These are phyloP conservation scores for Brienomyrus longianalis DNA, from an alignment of 2,113 vertebrate species.

Conservation along the genomic window DNA sequence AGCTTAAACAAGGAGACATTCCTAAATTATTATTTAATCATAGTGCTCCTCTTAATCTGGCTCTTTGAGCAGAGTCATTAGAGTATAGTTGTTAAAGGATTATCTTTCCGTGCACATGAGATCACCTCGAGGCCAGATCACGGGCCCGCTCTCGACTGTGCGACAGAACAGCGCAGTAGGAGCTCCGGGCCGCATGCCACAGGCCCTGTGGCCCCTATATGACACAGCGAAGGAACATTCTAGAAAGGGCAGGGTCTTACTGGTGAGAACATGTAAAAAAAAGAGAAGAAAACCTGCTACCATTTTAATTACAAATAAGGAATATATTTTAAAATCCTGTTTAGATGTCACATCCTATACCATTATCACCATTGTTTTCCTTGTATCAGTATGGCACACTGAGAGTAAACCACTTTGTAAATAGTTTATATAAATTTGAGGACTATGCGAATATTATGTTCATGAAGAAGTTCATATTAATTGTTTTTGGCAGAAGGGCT, in stretches of 20 bases:
- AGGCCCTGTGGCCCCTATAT: not conserved
- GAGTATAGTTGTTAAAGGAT: constrained; percentile 5
- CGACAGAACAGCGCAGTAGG: not conserved
- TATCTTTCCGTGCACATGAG: not conserved
- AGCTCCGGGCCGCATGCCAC: not conserved
- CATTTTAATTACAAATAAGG: not conserved
- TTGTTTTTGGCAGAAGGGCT: not conserved
- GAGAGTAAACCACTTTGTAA: not conserved
- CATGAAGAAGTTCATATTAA: not conserved
- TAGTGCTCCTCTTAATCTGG: not conserved
- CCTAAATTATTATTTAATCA: constrained; percentile 6
- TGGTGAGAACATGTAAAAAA: not conserved
- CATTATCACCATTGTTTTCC: not conserved
- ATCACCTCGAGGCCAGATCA: not conserved
- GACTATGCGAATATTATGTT: not conserved
- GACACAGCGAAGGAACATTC: not conserved
- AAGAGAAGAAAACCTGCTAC: not conserved
- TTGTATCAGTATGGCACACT: not conserved
- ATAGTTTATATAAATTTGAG: not conserved
- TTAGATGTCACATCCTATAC: not conserved
- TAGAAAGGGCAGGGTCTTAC: not conserved
- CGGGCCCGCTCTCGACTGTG: not conserved
- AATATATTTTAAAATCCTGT: not conserved
- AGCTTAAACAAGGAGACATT: not conserved
- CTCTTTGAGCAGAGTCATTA: not conserved